Evolutionary conservation across 2,888 invertebrate genomes (phyloP).

Genomic region (Athalia rosae): DNA sequence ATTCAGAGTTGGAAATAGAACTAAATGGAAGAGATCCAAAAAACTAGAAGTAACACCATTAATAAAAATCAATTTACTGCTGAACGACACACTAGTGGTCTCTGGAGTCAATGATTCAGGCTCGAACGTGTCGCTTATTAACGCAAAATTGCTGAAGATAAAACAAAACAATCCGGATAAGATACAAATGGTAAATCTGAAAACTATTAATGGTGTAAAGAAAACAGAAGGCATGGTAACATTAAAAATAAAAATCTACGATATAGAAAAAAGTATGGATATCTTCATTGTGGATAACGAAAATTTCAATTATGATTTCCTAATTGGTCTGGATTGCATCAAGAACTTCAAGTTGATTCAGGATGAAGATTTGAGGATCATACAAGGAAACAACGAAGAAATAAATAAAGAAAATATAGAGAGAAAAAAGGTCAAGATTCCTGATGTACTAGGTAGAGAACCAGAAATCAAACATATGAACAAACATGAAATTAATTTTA

Average conservation of each 20-base stretch:
- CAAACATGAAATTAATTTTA: constrained; percentile 25
- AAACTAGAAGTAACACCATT: constrained; percentile 12
- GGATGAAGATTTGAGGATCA: constrained; percentile 48
- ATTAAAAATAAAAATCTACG: constrained; percentile 39
- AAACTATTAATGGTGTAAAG: constrained; percentile 39
- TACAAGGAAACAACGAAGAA: constrained; percentile 30
- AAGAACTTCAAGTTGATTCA: constrained; percentile 47
- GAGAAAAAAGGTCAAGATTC: background rate
- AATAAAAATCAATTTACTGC: background rate
- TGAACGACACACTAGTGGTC: background rate
- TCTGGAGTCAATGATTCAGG: constrained; percentile 11
- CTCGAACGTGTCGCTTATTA: background rate
- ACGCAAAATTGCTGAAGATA: background rate
- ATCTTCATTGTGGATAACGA: constrained; percentile 1
- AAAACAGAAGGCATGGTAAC: constrained; percentile 20
- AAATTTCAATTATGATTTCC: constrained; percentile 10
- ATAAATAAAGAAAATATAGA: background rate
- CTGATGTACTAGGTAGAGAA: background rate
- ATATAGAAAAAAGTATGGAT: background rate
- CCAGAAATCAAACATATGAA: background rate
- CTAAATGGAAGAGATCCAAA: constrained; percentile 1
- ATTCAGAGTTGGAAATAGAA: constrained; percentile 14
- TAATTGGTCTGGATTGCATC: constrained; percentile 50
- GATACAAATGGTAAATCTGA: constrained; percentile 35
- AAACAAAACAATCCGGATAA: constrained; percentile 13